Percentiles rank a stretch among this genome's conserved stretches.
Evolutionary conservation across 2,113 vertebrate genomes (phyloP).

Genomic region (Eublepharis macularius): DNA sequence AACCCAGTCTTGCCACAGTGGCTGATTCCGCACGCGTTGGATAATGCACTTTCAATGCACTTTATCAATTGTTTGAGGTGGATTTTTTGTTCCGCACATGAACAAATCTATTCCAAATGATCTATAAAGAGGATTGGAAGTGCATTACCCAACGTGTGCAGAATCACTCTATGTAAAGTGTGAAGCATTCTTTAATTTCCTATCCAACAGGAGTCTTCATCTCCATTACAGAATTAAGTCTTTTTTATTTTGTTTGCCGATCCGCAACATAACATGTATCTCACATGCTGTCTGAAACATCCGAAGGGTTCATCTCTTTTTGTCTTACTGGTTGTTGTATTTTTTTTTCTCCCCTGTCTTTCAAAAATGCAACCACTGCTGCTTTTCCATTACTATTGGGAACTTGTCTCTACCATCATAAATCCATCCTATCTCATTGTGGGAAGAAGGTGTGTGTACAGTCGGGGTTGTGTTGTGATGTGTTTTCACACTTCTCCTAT

Average conservation of each 20-base stretch:
- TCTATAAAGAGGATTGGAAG: too few species aligned
- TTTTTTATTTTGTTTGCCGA: slow-evolving; percentile 4
- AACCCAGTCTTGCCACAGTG: neutral
- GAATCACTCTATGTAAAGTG: neutral
- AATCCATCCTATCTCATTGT: slow-evolving; percentile 58
- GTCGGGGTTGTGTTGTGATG: slow-evolving; percentile 42
- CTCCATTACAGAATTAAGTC: neutral
- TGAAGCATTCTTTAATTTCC: neutral
- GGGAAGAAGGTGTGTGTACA: slow-evolving; percentile 51
- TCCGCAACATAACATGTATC: neutral
- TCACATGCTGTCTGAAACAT: slow-evolving; percentile 62
- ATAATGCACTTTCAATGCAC: too few species aligned
- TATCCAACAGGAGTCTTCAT: neutral
- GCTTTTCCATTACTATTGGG: slow-evolving; percentile 53
- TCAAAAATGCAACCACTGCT: slow-evolving; percentile 53
- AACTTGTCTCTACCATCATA: slow-evolving; percentile 56
- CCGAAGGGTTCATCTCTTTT: slow-evolving; percentile 61
- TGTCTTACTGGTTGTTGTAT: neutral
- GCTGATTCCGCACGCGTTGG: too few species aligned
- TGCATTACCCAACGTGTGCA: too few species aligned
- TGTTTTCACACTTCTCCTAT: slow-evolving; percentile 51
- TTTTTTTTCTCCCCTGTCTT: neutral
- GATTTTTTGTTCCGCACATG: too few species aligned
- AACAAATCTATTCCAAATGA: too few species aligned
- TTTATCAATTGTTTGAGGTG: too few species aligned